These are phyloP conservation scores for Achroia grisella DNA, from an alignment of 1,140 invertebrate genomes.

Conservation along the genomic window DNA sequence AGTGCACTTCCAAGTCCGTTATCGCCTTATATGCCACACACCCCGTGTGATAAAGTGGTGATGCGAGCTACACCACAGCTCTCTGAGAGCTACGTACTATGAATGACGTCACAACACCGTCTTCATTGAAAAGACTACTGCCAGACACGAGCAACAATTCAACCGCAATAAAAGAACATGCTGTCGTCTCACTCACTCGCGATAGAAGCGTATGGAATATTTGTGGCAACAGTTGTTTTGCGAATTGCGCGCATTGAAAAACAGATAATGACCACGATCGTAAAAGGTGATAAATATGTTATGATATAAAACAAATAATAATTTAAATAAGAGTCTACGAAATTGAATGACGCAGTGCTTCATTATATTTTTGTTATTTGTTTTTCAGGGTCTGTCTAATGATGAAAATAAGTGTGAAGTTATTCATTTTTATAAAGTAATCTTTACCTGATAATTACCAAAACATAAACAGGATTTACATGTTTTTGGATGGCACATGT, in stretches of 20 bases:
- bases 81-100: constrained; percentile 73
- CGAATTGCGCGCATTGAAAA: constrained; percentile 63
- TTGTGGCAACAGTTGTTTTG: constrained; percentile 68
- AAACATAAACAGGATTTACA: too few relatives aligned
- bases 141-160: constrained; percentile 44
- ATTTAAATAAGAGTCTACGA: too few relatives aligned
- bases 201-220: constrained; percentile 69
- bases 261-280: constrained; percentile 20
- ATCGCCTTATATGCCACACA: constrained; percentile 66
- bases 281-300: constrained; percentile 6
- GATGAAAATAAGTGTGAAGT: too few relatives aligned
- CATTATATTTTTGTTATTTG: too few relatives aligned
- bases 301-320: neutral
- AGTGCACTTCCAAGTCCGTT: constrained; percentile 42
- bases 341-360: too few relatives aligned
- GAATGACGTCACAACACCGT: constrained; percentile 58
- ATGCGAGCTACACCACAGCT: constrained; percentile 67
- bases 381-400: too few relatives aligned
- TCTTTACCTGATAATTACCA: too few relatives aligned
- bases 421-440: too few relatives aligned
- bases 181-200: constrained; percentile 51
- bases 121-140: constrained; percentile 54
- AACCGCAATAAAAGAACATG: constrained; percentile 42
- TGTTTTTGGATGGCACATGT: too few relatives aligned
- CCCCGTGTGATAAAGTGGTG: constrained; percentile 12